Evolutionary conservation across 1,140 invertebrate species (phyloP).

Genomic region (Drosophila persimilis): DNA sequence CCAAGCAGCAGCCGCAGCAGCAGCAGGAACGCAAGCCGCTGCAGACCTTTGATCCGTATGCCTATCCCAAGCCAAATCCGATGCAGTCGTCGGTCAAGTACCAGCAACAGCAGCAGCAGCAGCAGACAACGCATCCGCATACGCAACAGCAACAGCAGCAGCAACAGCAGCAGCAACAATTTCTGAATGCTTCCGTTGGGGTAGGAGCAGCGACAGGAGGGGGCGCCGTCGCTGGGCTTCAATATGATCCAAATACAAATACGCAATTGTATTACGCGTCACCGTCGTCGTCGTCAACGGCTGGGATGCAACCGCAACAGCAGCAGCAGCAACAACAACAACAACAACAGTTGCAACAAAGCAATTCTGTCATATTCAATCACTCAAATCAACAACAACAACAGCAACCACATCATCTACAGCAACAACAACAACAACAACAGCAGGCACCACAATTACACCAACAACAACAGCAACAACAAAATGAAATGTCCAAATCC

Average conservation of each 20-base stretch:
- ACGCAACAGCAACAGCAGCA: slow-evolving; percentile 22
- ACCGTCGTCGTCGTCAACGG: slow-evolving; percentile 34
- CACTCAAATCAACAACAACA: slow-evolving; percentile 47
- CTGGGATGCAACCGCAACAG: slow-evolving; percentile 56
- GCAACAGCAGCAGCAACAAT: slow-evolving; percentile 55
- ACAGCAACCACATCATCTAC: slow-evolving; percentile 41
- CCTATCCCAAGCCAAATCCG: slow-evolving; percentile 67
- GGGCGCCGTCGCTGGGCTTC: slow-evolving; percentile 46
- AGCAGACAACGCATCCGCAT: slow-evolving; percentile 31
- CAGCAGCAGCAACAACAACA: slow-evolving; percentile 27
- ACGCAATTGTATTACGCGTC: slow-evolving; percentile 74
- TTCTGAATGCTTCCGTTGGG: slow-evolving; percentile 54
- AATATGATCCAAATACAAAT: slow-evolving; percentile 72
- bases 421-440: slow-evolving; percentile 50
- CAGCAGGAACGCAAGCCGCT: slow-evolving; percentile 70
- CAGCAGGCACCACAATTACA: slow-evolving; percentile 45
- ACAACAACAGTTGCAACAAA: slow-evolving; percentile 53
- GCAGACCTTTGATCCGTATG: slow-evolving; percentile 81
- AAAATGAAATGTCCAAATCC: slow-evolving; percentile 81
- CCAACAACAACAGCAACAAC: slow-evolving; percentile 55
- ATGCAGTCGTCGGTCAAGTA: slow-evolving; percentile 57
- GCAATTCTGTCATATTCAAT: slow-evolving; percentile 68
- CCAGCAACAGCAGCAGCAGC: slow-evolving; percentile 41
- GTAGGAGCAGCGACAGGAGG: slow-evolving; percentile 10
- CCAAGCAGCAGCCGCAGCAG: slow-evolving; percentile 53